Evolutionary conservation across 2,888 invertebrate species (phyloP), one percentile per base, ranked within the genome.

Genomic region (Parnassius apollo): DNA sequence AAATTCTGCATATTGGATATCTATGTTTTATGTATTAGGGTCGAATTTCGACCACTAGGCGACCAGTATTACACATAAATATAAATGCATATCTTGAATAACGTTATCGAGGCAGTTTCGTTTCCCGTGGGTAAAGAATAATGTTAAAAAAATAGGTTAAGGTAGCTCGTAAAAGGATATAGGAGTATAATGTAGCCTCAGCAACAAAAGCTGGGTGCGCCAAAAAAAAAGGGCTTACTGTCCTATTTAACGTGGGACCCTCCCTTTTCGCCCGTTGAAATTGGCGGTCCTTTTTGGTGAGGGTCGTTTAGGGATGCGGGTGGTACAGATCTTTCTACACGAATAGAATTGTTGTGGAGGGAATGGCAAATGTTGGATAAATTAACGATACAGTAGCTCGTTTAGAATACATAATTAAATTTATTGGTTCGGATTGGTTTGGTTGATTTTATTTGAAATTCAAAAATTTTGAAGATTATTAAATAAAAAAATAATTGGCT

Each of bases 231-330:
- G 45, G 49, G 49, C 25, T 46, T 10, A 49, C 54, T 50, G 53
- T 60, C 49, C 57, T 25, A 52, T 62, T 58, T 63, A 56, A 59
- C 53, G 52, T 57, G 57, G 52, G 35, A 56, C 55, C 59, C 55
- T 56, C 55, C 51, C 59, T 44, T 63, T 59, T 59, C 50, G 50
- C 18, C 59, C 55, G 45, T 42, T 45, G 35, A 59, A 59, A 59
- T 59, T 48, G 55, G 46, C 59, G 42, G 58, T 54, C 58, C 44
- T 57, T 62, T 57, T 57, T 49, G 62, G 54, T 42, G 53, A n/a
- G 58, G 53, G 42, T 49, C 58, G 58, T 58, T 57, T 18, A 53
- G 4, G 62, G 62, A 53, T 35, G 61, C 52, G 52, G 58, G 62
- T 54, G 61, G 56, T n/a, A 48, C 49, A 54, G 58, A n/a, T 46